phyloP scores from a whole-genome alignment of 2,113 vertebrate species.

The Sinocyclocheilus rhinocerous region DNA sequence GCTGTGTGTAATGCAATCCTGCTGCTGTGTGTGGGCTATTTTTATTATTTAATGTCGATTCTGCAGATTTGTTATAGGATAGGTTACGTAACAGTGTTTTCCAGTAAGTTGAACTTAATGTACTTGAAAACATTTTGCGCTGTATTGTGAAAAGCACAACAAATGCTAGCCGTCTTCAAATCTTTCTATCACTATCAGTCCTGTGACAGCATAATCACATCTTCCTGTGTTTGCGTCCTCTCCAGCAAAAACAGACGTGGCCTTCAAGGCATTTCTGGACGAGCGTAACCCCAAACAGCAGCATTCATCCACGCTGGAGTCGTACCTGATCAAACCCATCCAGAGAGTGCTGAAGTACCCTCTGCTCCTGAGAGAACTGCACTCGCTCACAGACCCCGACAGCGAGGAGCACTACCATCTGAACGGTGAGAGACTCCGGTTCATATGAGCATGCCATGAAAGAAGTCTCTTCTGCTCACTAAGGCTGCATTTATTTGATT shows the following conservation, averaged over 20 bases:
- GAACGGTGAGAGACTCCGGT: slow-evolving; percentile 78
- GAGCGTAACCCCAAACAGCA: slow-evolving; percentile 93
- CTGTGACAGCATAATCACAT: neutral
- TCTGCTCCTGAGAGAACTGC: slow-evolving; percentile 90
- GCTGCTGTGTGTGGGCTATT: neutral
- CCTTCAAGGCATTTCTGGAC: slow-evolving; percentile 94
- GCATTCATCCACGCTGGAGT: slow-evolving; percentile 94
- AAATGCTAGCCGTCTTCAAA: neutral
- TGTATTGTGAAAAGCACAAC: neutral
- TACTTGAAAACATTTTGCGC: neutral
- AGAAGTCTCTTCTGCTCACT: neutral
- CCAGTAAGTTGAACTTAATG: neutral
- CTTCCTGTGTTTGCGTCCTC: slow-evolving; percentile 29
- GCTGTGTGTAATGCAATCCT: neutral
- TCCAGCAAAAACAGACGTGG: slow-evolving; percentile 86
- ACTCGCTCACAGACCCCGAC: slow-evolving; percentile 89
- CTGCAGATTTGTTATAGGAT: neutral
- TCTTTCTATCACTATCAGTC: neutral
- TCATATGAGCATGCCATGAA: neutral
- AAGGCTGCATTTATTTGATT: neutral
- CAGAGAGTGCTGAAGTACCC: slow-evolving; percentile 98
- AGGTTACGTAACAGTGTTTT: neutral
- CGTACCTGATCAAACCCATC: slow-evolving; percentile 98
- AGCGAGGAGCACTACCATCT: slow-evolving; percentile 98
- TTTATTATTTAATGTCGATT: neutral